A percentile compares a stretch with the other conserved stretches of the same genome.
phyloP scores from a whole-genome alignment of 2,888 invertebrate genomes.

The Sipha maydis region DNA sequence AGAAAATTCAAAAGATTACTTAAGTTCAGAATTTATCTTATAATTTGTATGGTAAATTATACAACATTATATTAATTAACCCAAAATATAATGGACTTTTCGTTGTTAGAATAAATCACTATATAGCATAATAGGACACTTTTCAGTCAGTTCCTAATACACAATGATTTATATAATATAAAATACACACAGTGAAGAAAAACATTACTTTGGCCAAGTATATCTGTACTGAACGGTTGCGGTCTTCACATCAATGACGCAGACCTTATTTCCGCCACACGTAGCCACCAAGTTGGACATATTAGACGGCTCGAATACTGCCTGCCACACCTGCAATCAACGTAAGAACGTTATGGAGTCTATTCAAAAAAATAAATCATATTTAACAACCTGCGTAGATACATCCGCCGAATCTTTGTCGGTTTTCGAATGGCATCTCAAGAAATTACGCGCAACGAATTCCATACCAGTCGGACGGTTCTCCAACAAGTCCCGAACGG shows the following conservation, averaged over 20 bases:
- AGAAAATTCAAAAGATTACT: too few relatives aligned
- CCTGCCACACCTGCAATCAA: slow-evolving; percentile 68
- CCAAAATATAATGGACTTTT: too few relatives aligned
- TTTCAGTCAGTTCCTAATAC: too few relatives aligned
- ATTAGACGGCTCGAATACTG: slow-evolving; percentile 68
- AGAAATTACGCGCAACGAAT: slow-evolving; percentile 66
- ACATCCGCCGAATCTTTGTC: slow-evolving; percentile 68
- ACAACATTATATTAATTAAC: too few relatives aligned
- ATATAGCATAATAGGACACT: too few relatives aligned
- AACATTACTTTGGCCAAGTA: slow-evolving; percentile 36
- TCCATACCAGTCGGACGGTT: slow-evolving; percentile 39
- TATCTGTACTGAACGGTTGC: slow-evolving; percentile 64
- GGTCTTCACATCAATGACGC: slow-evolving; percentile 68
- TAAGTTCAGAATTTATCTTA: too few relatives aligned
- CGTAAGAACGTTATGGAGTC: neutral
- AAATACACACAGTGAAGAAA: too few relatives aligned
- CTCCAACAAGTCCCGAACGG: too few relatives aligned
- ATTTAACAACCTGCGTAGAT: slow-evolving; percentile 67
- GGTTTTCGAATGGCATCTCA: slow-evolving; percentile 69
- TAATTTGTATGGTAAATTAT: too few relatives aligned
- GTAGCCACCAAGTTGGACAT: slow-evolving; percentile 68
- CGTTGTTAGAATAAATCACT: too few relatives aligned
- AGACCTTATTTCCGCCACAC: slow-evolving; percentile 70
- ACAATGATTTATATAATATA: too few relatives aligned
- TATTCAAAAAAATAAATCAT: too few relatives aligned